A percentile compares a stretch with the other conserved stretches of the same genome.
Evolutionary conservation across 2,797 vertebrate genomes (phyloP).

Genomic region (Hippocampus kuda): DNA sequence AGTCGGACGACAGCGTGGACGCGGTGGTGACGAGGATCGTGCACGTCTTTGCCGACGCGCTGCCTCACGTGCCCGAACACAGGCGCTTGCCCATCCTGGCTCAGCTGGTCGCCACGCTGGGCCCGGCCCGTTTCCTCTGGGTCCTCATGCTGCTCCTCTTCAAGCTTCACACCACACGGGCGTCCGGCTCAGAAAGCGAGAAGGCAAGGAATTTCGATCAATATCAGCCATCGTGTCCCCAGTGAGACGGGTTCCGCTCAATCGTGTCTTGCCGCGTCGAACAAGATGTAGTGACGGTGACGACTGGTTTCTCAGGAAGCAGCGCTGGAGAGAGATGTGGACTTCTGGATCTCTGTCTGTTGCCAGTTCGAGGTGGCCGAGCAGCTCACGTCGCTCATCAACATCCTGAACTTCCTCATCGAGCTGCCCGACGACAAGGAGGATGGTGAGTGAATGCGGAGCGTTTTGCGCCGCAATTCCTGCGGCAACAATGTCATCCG

Average conservation of each 20-base stretch:
- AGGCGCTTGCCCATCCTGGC: constrained; percentile 77
- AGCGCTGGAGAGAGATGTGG: constrained; percentile 75
- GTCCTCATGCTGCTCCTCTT: constrained; percentile 79
- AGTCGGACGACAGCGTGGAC: constrained; percentile 52
- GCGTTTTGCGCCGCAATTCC: no score
- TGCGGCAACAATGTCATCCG: no score
- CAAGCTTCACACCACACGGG: constrained; percentile 79
- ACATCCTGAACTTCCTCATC: constrained; percentile 77
- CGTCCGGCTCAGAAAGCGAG: constrained; percentile 51
- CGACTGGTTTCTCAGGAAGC: constrained; percentile 61
- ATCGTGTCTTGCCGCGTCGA: background rate
- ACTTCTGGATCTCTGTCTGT: constrained; percentile 86
- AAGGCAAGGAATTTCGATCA: constrained; percentile 63
- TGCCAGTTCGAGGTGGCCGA: constrained; percentile 74
- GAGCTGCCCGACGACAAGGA: constrained; percentile 83
- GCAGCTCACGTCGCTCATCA: constrained; percentile 75
- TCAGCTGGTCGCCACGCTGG: constrained; percentile 76
- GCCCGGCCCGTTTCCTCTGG: constrained; percentile 83
- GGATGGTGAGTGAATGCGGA: constrained; percentile 57
- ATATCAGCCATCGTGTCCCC: background rate
- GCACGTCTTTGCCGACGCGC: constrained; percentile 83
- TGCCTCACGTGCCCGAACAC: constrained; percentile 90
- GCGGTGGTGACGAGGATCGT: constrained; percentile 72
- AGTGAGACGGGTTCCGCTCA: no score
- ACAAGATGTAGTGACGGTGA: background rate